Percentiles rank a stretch among this genome's conserved stretches.
phyloP scores from a whole-genome alignment of 2,797 vertebrate genomes.

The Vultur gryphus region DNA sequence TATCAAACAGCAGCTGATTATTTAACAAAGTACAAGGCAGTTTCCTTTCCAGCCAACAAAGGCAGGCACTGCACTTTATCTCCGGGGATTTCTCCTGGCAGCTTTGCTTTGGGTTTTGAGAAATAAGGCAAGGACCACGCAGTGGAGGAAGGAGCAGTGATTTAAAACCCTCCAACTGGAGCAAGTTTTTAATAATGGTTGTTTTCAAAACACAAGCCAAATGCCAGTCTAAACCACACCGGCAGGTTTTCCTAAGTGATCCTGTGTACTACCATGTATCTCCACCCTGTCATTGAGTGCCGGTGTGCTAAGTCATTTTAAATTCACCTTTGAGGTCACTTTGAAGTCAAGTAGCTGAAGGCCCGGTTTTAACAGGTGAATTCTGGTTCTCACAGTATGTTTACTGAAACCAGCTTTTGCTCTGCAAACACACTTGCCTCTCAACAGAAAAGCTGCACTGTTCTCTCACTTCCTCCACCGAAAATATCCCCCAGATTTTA shows the following conservation, averaged over 20 bases:
- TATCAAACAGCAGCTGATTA: not conserved
- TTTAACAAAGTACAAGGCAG: not conserved
- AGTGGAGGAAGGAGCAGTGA: not conserved
- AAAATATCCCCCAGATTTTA: not conserved
- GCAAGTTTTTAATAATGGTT: not conserved
- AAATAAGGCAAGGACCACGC: not conserved
- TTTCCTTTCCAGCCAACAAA: not conserved
- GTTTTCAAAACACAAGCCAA: constrained; percentile 26
- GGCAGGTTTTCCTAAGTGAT: not conserved
- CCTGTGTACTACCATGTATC: not conserved
- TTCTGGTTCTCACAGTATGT: constrained; percentile 43
- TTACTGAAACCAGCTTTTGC: not conserved
- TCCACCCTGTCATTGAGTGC: not conserved
- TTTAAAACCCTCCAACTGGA: not conserved
- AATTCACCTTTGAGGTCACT: constrained; percentile 33
- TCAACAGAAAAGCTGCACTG: not conserved
- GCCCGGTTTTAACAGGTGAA: constrained; percentile 30
- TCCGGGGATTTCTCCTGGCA: not conserved
- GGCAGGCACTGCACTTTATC: not conserved
- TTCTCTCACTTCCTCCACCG: not conserved
- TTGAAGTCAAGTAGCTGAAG: constrained; percentile 41
- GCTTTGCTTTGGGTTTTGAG: not conserved
- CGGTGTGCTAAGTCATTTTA: not conserved
- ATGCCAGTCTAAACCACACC: not conserved
- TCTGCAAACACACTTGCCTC: not conserved